Percentiles rank a stretch among this genome's conserved stretches.
phyloP scores from a whole-genome alignment of 2,888 invertebrate genomes.

The Nemotelus nigrinus region DNA sequence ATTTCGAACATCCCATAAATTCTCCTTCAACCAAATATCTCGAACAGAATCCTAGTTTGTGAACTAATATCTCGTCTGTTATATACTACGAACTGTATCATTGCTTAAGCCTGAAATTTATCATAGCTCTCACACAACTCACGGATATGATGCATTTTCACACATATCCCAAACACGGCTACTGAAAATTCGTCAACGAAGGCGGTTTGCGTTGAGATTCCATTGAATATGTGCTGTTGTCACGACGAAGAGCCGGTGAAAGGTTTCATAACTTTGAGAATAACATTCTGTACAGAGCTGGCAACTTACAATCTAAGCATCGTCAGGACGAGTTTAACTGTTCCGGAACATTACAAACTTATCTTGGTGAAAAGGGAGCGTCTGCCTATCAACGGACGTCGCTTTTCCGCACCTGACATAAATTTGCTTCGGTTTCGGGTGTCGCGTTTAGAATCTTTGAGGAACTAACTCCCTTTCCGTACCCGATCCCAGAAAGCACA shows the following conservation, averaged over 20 bases:
- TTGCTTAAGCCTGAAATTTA: constrained; percentile 20
- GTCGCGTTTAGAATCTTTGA: constrained; percentile 6
- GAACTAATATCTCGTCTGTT: constrained; percentile 29
- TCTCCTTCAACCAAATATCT: constrained; percentile 8
- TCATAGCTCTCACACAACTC: not conserved
- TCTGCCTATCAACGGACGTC: constrained; percentile 50
- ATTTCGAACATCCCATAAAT: constrained; percentile 16
- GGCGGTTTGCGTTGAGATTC: no score
- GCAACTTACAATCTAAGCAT: not conserved
- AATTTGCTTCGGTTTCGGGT: constrained; percentile 40
- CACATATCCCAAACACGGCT: not conserved
- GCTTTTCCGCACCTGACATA: constrained; percentile 51
- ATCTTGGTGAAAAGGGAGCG: constrained; percentile 46
- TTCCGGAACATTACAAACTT: constrained; percentile 49
- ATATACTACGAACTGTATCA: constrained; percentile 16
- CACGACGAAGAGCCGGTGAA: no score
- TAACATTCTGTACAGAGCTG: not conserved
- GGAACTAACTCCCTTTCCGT: constrained; percentile 23
- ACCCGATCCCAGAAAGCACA: not conserved
- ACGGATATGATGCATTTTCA: constrained; percentile 27
- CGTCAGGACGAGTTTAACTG: not conserved
- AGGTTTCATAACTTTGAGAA: not conserved
- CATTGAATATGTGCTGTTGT: no score
- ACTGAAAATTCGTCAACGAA: no score
- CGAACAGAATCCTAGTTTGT: no score